phyloP scores from a whole-genome alignment of 2,888 invertebrate species.

The Trichopoda pennipes region DNA sequence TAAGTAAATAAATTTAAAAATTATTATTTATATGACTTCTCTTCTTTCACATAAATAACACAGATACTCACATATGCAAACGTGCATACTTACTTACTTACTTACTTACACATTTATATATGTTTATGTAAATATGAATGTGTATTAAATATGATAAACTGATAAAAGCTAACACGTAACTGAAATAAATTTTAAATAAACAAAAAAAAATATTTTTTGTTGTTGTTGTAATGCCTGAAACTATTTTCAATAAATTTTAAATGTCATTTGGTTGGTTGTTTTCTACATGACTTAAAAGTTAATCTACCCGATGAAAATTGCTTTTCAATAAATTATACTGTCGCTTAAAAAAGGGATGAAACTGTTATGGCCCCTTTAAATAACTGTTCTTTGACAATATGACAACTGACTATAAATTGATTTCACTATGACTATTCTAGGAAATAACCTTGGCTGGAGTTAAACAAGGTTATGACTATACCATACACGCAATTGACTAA shows the following conservation, averaged over 20 bases:
- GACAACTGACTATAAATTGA: no score
- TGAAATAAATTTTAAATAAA: slow-evolving; percentile 18
- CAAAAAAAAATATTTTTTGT: background rate
- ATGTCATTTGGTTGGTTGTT: slow-evolving; percentile 26
- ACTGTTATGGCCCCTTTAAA: no score
- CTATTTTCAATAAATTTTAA: slow-evolving; percentile 35
- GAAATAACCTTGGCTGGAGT: no score
- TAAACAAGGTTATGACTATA: no score
- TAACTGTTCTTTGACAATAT: no score
- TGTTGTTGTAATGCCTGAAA: slow-evolving; percentile 21
- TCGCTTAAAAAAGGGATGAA: no score
- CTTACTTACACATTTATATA: no score
- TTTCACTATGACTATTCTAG: no score
- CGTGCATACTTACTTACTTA: background rate
- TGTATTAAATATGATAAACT: background rate
- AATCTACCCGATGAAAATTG: background rate
- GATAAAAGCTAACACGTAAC: slow-evolving; percentile 28
- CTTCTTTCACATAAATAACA: background rate
- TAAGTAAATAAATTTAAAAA: background rate
- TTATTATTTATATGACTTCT: background rate
- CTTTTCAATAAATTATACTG: background rate
- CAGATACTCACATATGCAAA: background rate
- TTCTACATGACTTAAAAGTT: background rate
- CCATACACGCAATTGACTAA: no score
- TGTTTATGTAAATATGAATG: no score